phyloP scores from a whole-genome alignment of 2,888 invertebrate species.

The Drosophila longiperda region DNA sequence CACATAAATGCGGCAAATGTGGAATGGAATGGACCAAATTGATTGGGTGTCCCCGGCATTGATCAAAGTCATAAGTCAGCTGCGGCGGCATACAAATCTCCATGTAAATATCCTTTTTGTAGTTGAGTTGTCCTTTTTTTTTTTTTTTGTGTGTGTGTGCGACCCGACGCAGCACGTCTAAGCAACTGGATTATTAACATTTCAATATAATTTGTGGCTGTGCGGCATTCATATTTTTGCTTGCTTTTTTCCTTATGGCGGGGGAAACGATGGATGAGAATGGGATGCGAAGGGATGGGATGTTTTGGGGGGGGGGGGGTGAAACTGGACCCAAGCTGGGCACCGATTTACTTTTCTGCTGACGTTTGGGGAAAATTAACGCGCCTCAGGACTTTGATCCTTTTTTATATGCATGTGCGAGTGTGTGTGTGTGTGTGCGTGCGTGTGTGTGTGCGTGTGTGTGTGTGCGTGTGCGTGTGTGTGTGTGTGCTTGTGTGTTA shows the following conservation, averaged over 20 bases:
- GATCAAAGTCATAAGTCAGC: slow-evolving; percentile 82
- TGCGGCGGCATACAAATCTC: slow-evolving; percentile 73
- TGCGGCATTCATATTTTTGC: slow-evolving; percentile 61
- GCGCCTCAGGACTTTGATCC: slow-evolving; percentile 77
- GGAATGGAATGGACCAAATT: slow-evolving; percentile 48
- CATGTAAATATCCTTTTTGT: slow-evolving; percentile 79
- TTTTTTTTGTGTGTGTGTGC: not conserved
- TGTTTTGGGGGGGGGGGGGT: not conserved
- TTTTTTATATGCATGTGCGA: slow-evolving; percentile 47
- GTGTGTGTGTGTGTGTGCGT: not conserved
- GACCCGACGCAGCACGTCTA: slow-evolving; percentile 66
- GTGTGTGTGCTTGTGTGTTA: not conserved
- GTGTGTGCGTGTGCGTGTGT: not conserved
- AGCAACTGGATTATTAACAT: slow-evolving; percentile 82
- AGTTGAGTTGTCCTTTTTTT: slow-evolving; percentile 70
- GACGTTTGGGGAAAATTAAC: slow-evolving; percentile 76
- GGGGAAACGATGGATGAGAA: not conserved
- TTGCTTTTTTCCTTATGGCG: not conserved
- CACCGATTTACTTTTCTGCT: slow-evolving; percentile 74
- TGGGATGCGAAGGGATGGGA: not conserved
- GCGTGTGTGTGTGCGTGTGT: not conserved
- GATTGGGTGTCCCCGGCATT: slow-evolving; percentile 63
- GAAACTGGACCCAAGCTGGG: slow-evolving; percentile 37
- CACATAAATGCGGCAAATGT: slow-evolving; percentile 66
- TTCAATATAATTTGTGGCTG: slow-evolving; percentile 76